Evolutionary conservation across 2,113 vertebrate genomes (phyloP).

Genomic region (Cavia aperea): DNA sequence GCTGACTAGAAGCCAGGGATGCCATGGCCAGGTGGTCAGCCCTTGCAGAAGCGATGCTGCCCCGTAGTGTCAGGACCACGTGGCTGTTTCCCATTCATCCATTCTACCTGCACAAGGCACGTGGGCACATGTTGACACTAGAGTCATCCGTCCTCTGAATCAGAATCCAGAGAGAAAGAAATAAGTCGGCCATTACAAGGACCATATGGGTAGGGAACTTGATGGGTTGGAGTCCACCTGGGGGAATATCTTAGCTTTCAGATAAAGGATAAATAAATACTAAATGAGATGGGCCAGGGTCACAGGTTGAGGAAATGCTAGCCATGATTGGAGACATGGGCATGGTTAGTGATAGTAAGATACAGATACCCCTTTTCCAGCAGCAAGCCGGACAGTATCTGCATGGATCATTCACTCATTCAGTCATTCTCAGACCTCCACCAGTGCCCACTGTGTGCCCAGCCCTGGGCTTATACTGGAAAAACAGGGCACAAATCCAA

Average conservation of each 20-base stretch:
- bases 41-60: not conserved
- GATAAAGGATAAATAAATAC: not conserved
- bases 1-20: not conserved
- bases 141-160: not conserved
- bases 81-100: not conserved
- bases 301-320: too few relatives aligned
- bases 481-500: not conserved
- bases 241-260: not conserved
- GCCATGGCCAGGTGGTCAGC: not conserved
- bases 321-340: not conserved
- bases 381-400: too few relatives aligned
- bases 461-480: not conserved
- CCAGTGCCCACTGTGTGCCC: not conserved
- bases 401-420: not conserved
- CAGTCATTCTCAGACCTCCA: not conserved
- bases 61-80: not conserved
- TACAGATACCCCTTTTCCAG: not conserved
- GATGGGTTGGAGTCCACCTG: not conserved
- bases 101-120: not conserved
- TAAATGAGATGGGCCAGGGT: rapidly evolving
- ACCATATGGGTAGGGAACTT: not conserved
- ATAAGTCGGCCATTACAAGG: not conserved
- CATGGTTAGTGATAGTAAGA: not conserved
- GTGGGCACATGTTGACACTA: not conserved
- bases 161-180: not conserved